Conservation (phyloP, 2,888 invertebrate genomes). For the Polymixis lichenea region DNA sequence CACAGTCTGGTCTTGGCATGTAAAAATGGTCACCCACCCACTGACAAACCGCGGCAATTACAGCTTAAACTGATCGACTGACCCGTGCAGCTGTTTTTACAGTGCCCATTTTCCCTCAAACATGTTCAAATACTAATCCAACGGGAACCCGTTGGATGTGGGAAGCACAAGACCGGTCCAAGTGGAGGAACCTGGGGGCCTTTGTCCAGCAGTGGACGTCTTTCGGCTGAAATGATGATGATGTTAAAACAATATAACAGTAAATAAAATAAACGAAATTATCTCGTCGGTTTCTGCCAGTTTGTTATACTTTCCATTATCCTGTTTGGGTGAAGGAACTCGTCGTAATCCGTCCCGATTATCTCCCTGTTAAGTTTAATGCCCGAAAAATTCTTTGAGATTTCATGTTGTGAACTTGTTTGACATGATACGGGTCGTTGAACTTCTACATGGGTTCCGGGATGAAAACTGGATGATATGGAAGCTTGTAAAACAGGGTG, state of each 20-base stretch:
- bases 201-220: no score
- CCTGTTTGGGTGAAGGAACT: conserved; percentile 43
- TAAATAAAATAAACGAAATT: conserved; percentile 17
- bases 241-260: not conserved
- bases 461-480: conserved; percentile 2
- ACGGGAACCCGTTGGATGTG: no score
- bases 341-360: conserved; percentile 39
- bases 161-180: no score
- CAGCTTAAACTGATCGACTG: no score
- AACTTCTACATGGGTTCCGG: conserved; percentile 36
- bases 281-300: not conserved
- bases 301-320: conserved; percentile 13
- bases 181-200: no score
- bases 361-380: conserved; percentile 46
- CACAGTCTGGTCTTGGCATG: no score
- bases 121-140: no score
- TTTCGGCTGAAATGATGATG: no score
- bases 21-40: no score
- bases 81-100: no score
- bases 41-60: no score
- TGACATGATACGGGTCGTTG: conserved; percentile 41
- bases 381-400: conserved; percentile 35
- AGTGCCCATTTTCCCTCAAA: not conserved
- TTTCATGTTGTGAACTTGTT: conserved; percentile 35
- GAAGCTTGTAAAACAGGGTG: not conserved